Conservation (phyloP, 2,888 invertebrate species). For the Cyaniris semiargus region DNA sequence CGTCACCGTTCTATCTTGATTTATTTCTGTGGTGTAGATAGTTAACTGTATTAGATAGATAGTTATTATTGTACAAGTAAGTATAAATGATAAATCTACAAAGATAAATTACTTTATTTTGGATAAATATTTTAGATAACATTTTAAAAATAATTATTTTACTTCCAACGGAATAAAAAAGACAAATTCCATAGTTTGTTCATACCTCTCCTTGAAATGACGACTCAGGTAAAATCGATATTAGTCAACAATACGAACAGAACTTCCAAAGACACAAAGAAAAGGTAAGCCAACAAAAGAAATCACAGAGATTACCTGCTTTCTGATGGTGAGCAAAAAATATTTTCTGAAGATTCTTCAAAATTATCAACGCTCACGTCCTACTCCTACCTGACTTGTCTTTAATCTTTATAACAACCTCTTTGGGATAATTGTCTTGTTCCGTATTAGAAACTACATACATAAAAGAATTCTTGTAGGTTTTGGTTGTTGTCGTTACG, state of each 20-base stretch:
- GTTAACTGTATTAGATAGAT: too few relatives aligned
- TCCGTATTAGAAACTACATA: background rate
- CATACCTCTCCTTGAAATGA: background rate
- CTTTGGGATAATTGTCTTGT: conserved; percentile 7
- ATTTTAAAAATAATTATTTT: background rate
- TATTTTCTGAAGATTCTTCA: conserved; percentile 14
- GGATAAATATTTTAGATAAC: background rate
- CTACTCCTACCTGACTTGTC: conserved; percentile 17
- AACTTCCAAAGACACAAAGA: conserved; percentile 13
- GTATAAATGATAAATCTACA: too few relatives aligned
- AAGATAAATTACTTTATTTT: too few relatives aligned
- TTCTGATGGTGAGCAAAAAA: conserved; percentile 23
- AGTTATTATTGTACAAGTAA: too few relatives aligned
- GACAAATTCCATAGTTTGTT: conserved; percentile 8
- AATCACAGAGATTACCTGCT: conserved; percentile 7
- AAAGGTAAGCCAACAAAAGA: conserved; percentile 13
- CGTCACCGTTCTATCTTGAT: too few relatives aligned
- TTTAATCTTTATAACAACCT: conserved; percentile 1
- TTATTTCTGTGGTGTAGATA: too few relatives aligned
- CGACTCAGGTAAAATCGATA: conserved; percentile 27
- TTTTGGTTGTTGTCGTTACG: background rate
- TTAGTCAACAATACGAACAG: conserved; percentile 22
- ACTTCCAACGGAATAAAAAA: background rate
- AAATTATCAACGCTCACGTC: conserved; percentile 31
- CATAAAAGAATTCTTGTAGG: background rate